Base-by-base conservation (phyloP, 2,797 vertebrate genomes). In the Acanthopagrus latus region DNA sequence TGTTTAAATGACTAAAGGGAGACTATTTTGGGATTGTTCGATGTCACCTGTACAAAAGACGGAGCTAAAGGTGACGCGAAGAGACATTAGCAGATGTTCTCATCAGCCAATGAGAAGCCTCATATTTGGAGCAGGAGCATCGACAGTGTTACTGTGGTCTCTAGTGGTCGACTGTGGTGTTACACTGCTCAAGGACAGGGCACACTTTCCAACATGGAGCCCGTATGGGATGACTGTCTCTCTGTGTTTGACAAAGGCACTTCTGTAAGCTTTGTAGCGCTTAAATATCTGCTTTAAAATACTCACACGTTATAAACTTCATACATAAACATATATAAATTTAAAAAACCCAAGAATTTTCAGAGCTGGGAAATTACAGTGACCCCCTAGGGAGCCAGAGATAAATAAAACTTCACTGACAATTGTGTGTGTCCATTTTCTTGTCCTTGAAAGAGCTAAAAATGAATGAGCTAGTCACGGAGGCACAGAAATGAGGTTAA, bases 161-260 rank as follows among this genome's bases (percentile, higher is more conserved):
- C 94, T 94, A 86, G 89, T 89, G 93, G 89, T 59, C 50, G 52
- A 6, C 12, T 1, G 0, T 29, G 72, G 86, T 63, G 56, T 47
- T 90, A 60, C 92, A 88, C 54, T 41, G 58, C 29, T 20, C 16
- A 47, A 66, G 38, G 54, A 76, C 58, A 12, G 3, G 46, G 16
- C 25, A 63, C 21, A 29, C 43, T 54, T 55, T 56, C 25, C 43
- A 80, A 58, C 79, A 71, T 67, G 52, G 54, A 69, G 41, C 17
- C 46, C 16, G 18, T 64, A n/a, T 3, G n/a, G 46, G 47, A 48
- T 21, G 20, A 57, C 44, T 18, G 27, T 59, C n/a, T 29, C 7
- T 57, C 25, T 52, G 48, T 71, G 9, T 18, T 20, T 52, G 13
- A 21, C 44, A 5, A 50, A 23, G 20, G 62, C 16, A 14, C 23